Percentiles rank a stretch among this genome's conserved stretches.
These are phyloP conservation scores for Thyatira batis DNA, from an alignment of 2,888 invertebrate genomes.

Conservation along the genomic window DNA sequence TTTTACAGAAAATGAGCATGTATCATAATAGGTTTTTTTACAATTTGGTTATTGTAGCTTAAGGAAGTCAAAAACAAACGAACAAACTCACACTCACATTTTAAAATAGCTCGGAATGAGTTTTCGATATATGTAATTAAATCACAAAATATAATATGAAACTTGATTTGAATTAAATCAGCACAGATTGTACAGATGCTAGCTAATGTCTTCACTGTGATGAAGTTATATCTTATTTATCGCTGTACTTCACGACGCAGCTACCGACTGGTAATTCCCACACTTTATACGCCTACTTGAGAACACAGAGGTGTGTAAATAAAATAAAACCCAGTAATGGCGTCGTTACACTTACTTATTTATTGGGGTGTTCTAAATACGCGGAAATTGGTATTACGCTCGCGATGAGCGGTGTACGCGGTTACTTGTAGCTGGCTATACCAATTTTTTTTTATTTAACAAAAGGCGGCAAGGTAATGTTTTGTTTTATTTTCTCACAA, in stretches of 20 bases:
- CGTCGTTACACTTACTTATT: constrained; percentile 58
- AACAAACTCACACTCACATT: too few species aligned
- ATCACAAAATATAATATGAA: too few species aligned
- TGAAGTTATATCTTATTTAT: constrained; percentile 37
- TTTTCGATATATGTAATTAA: too few species aligned
- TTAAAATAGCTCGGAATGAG: too few species aligned
- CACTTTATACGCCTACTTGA: constrained; percentile 61
- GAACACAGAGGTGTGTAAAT: constrained; percentile 64
- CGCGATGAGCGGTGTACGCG: constrained; percentile 4
- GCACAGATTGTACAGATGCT: neutral
- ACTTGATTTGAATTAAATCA: too few species aligned
- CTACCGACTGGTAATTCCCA: constrained; percentile 62
- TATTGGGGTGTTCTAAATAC: constrained; percentile 46
- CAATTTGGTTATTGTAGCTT: too few species aligned
- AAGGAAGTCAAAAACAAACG: too few species aligned
- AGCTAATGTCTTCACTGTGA: neutral
- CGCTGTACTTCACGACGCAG: constrained; percentile 41
- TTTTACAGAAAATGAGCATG: too few species aligned
- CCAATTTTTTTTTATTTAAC: neutral
- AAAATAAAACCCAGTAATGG: constrained; percentile 69
- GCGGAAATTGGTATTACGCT: constrained; percentile 29
- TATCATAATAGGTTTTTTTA: too few species aligned
- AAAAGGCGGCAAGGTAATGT: constrained; percentile 1
- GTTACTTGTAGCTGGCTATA: neutral
- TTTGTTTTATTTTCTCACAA: neutral